These are phyloP conservation scores for Perca schrenkii DNA, from an alignment of 2,113 vertebrate genomes.

Conservation along the genomic window DNA sequence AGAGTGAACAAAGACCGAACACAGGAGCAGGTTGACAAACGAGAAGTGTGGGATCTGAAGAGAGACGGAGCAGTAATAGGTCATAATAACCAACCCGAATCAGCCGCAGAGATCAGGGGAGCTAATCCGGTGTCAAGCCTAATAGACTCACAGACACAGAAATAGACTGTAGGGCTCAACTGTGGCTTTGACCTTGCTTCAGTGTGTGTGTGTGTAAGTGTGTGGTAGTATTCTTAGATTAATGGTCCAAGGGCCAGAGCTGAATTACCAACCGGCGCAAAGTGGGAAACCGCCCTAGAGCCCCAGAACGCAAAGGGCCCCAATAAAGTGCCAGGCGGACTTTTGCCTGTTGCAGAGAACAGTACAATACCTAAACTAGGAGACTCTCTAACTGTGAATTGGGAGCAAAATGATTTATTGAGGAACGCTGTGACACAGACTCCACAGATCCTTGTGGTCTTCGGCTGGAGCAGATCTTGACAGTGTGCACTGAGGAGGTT, in stretches of 20 bases:
- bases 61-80: constrained; percentile 44
- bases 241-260: neutral
- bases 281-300: neutral
- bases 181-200: constrained; percentile 60
- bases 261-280: constrained; percentile 1
- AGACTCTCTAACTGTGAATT: neutral
- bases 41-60: constrained; percentile 18
- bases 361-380: too few species aligned
- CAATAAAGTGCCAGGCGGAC: too few species aligned
- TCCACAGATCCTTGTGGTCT: neutral
- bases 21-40: neutral
- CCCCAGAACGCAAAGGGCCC: neutral
- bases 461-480: neutral
- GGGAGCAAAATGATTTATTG: neutral
- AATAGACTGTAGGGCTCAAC: constrained; percentile 69
- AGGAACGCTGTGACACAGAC: neutral
- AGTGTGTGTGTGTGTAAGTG: constrained; percentile 15
- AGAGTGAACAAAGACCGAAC: neutral
- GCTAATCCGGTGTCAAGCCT: constrained; percentile 74
- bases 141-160: constrained; percentile 75
- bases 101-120: constrained; percentile 62
- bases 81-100: constrained; percentile 61
- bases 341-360: neutral
- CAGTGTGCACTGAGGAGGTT: too few species aligned
- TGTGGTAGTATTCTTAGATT: constrained; percentile 41